phyloP scores from a whole-genome alignment of 2,888 invertebrate species.

The Adelphocoris suturalis region DNA sequence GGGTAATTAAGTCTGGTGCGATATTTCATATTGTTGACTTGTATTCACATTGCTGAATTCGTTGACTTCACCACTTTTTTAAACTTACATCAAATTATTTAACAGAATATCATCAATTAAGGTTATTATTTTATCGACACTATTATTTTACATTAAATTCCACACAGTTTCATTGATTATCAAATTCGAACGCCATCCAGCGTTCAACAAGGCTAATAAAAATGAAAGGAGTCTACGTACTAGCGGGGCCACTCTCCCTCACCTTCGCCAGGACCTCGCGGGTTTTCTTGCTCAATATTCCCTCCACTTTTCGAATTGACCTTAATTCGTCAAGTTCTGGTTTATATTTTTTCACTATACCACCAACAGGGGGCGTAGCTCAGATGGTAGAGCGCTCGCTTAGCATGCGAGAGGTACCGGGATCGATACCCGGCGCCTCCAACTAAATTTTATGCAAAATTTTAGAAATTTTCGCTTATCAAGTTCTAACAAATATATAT shows the following conservation, averaged over 20 bases:
- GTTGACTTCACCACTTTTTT: too few species aligned
- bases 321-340: not conserved
- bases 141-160: too few species aligned
- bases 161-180: too few species aligned
- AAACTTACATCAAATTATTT: too few species aligned
- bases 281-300: slow-evolving; percentile 6
- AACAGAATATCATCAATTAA: too few species aligned
- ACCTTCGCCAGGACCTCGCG: not conserved
- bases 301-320: not conserved
- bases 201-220: too few species aligned
- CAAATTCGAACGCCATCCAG: too few species aligned
- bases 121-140: too few species aligned
- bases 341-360: not conserved
- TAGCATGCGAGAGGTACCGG: slow-evolving; percentile 82
- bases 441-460: slow-evolving; percentile 75
- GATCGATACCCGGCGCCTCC: slow-evolving; percentile 80
- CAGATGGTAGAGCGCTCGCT: slow-evolving; percentile 82
- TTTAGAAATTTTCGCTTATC: not conserved
- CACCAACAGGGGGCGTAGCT: slow-evolving; percentile 79
- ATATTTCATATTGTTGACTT: slow-evolving; percentile 82
- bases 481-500: too few species aligned
- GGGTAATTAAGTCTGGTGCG: too few species aligned
- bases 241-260: not conserved
- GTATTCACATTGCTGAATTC: slow-evolving; percentile 82
- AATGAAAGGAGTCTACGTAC: too few species aligned